Base-by-base conservation (phyloP, 64 coral and sea anemone genomes). In the Stylophora pistillata region DNA sequence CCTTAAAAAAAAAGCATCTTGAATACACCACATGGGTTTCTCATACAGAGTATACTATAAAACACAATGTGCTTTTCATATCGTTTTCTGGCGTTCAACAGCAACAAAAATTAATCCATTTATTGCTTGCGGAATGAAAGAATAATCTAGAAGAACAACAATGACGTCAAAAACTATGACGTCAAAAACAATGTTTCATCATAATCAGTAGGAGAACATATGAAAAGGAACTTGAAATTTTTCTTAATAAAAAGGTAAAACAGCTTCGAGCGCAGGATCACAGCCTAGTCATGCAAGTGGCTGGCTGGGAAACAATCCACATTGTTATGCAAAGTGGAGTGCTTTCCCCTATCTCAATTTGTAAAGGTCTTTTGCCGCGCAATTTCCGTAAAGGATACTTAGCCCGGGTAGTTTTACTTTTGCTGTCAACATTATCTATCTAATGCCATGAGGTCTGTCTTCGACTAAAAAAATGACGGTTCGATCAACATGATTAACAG, bases 361-460 rank as follows among this genome's bases (percentile, higher is more conserved):
- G 60, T 77, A 13, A 20, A 77, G 17, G 31, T 68, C n/a, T 56
- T 15, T 83, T 83, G 60, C 30, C 60, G 60, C 68, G 47, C 33
- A 69, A 83, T 83, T 83, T 83, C 80, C 80, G 60, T 83, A 83
- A 83, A 83, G 62, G 80, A 83, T 83, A 83, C 61, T 64, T 21
- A 53, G 6, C 65, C 17, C 13, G 33, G 80, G 68, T 83, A 53
- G 80, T 53, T 83, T 69, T 83, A 32, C 80, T 53, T 14, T 15
- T 33, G 20, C 80, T 83, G 61, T 83, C 80, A 83, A 33, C 61
- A 83, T 83, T 68, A 83, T 52, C 58, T 41, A 63, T 81, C 56
- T 28, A 63, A 81, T 64, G 63, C 78, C 60, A 25, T 69, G 21
- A 53, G 61, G 80, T 63, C 80, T 83, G 80, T 83, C 80, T 62